Conservation (phyloP, 2,797 vertebrate genomes). For the Sebastes minor region DNA sequence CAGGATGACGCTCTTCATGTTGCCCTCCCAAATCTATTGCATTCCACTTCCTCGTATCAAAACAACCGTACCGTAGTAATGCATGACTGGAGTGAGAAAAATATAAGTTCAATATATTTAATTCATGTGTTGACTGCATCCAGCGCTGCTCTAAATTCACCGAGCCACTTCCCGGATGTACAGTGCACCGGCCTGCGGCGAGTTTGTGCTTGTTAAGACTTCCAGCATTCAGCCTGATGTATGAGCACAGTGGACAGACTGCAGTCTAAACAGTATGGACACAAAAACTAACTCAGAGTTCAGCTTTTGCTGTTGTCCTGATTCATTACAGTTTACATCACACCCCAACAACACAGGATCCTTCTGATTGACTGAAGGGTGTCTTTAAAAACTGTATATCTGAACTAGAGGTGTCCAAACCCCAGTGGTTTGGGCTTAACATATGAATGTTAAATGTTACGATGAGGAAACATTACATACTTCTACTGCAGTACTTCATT, state of each 20-base stretch:
- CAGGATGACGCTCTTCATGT: not conserved
- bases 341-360: not conserved
- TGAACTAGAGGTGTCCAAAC: not conserved
- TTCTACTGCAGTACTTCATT: not conserved
- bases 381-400: not conserved
- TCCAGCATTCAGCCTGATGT: not conserved
- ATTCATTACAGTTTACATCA: not conserved
- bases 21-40: not conserved
- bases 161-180: not conserved
- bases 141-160: not conserved
- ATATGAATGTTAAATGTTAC: not conserved
- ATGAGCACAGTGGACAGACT: not conserved
- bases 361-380: not conserved
- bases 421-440: not conserved
- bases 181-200: not conserved
- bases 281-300: not conserved
- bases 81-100: not conserved
- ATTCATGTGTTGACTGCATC: conserved; percentile 10
- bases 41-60: not conserved
- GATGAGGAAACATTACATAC: no score
- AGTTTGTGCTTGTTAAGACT: not conserved
- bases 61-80: not conserved
- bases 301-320: not conserved
- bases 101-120: conserved; percentile 3
- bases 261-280: not conserved